phyloP scores from a whole-genome alignment of 2,797 vertebrate genomes.

The Saxicola maurus region DNA sequence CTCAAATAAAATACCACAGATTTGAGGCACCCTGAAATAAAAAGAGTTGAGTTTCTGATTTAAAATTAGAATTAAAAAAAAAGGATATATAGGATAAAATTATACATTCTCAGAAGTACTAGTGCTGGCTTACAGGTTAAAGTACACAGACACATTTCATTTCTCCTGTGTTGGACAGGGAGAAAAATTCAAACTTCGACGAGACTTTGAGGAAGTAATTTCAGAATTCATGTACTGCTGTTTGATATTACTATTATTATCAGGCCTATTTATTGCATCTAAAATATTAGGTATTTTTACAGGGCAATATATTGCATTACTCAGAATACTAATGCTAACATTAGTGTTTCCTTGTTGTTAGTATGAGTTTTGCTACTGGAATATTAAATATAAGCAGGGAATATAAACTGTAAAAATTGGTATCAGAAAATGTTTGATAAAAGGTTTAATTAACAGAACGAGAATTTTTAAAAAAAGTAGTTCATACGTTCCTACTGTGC shows the following conservation, averaged over 20 bases:
- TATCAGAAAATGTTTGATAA: background rate
- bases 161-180: background rate
- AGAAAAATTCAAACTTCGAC: background rate
- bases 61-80: background rate
- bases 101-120: background rate
- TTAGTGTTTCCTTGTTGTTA: conserved; percentile 59
- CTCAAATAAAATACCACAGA: background rate
- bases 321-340: conserved; percentile 49
- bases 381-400: conserved; percentile 3
- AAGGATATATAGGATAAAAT: background rate
- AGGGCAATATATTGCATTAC: conserved; percentile 43
- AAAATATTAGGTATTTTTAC: conserved; percentile 46
- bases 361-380: conserved; percentile 33
- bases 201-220: background rate
- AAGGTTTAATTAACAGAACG: conserved; percentile 12
- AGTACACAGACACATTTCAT: background rate
- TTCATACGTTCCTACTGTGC: background rate
- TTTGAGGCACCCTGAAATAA: background rate
- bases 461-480: background rate
- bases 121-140: background rate
- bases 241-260: background rate
- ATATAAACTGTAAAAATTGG: background rate
- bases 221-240: background rate
- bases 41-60: background rate
- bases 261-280: conserved; percentile 11